phyloP scores from a whole-genome alignment of 2,888 invertebrate species.

The Brachylomia viminalis region DNA sequence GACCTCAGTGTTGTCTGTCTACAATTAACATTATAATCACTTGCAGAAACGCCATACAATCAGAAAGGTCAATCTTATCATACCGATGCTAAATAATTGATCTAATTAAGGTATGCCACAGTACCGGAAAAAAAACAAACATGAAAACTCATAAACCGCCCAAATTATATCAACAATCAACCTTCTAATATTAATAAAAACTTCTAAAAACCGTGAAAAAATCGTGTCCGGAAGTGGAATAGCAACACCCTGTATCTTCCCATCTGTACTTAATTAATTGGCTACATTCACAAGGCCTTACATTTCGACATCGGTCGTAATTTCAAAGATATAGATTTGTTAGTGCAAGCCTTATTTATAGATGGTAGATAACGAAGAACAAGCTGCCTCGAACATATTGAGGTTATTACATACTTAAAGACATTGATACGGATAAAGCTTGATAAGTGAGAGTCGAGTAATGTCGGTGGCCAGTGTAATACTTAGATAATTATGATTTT shows the following conservation, averaged over 20 bases:
- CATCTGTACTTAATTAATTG: constrained; percentile 56
- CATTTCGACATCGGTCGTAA: constrained; percentile 56
- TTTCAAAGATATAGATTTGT: constrained; percentile 58
- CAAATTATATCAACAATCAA: constrained; percentile 25
- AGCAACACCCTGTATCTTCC: constrained; percentile 46
- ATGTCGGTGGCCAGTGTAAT: not conserved
- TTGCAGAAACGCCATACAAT: not conserved
- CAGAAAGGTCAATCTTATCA: not conserved
- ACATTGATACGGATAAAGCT: constrained; percentile 18
- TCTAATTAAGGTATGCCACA: constrained; percentile 14
- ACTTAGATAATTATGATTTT: constrained; percentile 5
- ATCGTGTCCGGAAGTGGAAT: constrained; percentile 46
- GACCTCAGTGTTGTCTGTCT: not conserved
- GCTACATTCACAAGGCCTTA: constrained; percentile 44
- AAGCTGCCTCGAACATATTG: constrained; percentile 17
- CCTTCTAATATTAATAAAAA: constrained; percentile 26
- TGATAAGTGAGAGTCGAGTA: constrained; percentile 39
- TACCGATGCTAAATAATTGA: not conserved
- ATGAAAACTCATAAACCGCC: not conserved
- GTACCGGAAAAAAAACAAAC: constrained; percentile 18
- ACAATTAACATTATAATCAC: not conserved
- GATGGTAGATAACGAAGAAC: constrained; percentile 47
- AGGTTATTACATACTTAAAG: constrained; percentile 57
- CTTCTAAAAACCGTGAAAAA: constrained; percentile 31
- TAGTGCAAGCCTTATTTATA: constrained; percentile 23